Evolutionary conservation across 2,797 vertebrate genomes (phyloP), one percentile per base, ranked within the genome.

Genomic region (Catamblyrhynchus diadema): DNA sequence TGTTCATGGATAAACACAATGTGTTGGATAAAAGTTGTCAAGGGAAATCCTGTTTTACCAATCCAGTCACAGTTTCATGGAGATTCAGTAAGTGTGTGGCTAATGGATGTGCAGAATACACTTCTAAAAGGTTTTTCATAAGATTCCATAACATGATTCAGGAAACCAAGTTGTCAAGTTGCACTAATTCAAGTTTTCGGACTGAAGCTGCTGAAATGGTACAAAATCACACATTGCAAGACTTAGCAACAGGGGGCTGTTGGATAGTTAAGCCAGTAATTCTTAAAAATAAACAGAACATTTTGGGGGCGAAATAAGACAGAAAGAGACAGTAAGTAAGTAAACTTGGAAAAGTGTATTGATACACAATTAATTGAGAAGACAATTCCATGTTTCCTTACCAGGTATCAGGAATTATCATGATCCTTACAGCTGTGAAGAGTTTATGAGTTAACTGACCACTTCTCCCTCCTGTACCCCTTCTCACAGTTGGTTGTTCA

Each of bases 221-320:
- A 30, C n/a, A 14, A 85, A 78, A 39, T 42, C 14, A 67, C 12
- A 44, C 6, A 61, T 45, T 61, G 42, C 30, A 51, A 27, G 11
- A 33, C 6, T 44, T 19, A 66, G 35, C 14, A 62, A 18, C 2
- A 8, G 7, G 4, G 2, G 2, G 12, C 1, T 8, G 9, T 69
- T 59, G 9, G 30, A 65, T 22, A 3, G 24, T 64, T 37, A 42
- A 65, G 12, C 35, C 30, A 79, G 22, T 57, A 47, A 69, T 65
- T 48, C 25, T 78, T 41, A 50, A 79, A 90, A 89, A 71, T 18
- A 81, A 47, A 28, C 21, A 72, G 48, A 67, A 72, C 0, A 27
- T 51, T 79, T 81, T 15, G 0, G 3, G 1, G 6, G 11, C 1
- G 6, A 42, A 86, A 60, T 18, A 78, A 21, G 16, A 24, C 25